These are phyloP conservation scores for Mareca penelope DNA, from an alignment of 2,797 vertebrate genomes.

Conservation along the genomic window DNA sequence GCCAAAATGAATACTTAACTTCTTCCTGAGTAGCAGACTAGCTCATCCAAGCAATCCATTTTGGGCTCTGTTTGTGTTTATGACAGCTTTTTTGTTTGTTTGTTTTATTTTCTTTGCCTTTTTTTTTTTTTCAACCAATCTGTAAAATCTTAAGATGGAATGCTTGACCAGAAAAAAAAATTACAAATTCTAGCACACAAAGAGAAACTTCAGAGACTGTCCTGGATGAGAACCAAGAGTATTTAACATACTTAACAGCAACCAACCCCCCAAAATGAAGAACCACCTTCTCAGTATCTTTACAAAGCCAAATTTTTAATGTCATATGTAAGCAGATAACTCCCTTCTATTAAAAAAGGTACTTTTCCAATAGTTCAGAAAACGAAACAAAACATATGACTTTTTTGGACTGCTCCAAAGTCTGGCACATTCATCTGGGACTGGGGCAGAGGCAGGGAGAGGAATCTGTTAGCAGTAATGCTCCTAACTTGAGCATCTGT, in stretches of 20 bases:
- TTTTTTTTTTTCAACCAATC: neutral
- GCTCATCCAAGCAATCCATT: neutral
- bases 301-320: neutral
- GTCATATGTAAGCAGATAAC: neutral
- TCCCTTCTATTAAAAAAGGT: neutral
- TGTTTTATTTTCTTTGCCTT: neutral
- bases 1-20: neutral
- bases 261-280: neutral
- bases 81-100: neutral
- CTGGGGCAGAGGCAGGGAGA: neutral
- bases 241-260: neutral
- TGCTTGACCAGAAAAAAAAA: slow-evolving; percentile 1
- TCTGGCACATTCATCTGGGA: neutral
- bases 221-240: neutral
- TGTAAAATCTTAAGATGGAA: neutral
- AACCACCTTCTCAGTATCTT: neutral
- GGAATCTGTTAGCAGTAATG: neutral
- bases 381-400: neutral
- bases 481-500: neutral
- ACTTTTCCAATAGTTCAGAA: neutral
- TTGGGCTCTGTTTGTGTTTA: neutral
- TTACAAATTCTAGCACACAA: neutral
- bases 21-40: neutral
- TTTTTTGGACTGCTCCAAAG: neutral
- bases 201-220: neutral